These are phyloP conservation scores for Cinclus mexicanus DNA, from an alignment of 2,113 vertebrate species.

Conservation along the genomic window DNA sequence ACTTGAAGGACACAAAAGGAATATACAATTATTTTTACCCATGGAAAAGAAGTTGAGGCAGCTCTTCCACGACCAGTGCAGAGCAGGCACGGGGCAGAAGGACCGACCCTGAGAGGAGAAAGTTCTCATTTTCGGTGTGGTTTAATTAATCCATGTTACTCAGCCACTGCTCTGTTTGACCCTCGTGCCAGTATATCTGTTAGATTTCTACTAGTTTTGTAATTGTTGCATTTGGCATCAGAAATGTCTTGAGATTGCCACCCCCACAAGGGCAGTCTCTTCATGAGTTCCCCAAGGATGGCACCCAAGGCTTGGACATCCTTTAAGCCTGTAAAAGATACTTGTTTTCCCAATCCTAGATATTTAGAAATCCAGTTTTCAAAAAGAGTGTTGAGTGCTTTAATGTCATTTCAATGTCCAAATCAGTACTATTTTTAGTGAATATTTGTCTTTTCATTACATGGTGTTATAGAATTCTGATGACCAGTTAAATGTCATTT, in stretches of 20 bases:
- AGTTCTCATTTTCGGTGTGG: background rate
- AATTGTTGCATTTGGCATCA: background rate
- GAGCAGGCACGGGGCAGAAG: background rate
- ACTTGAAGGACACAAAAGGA: background rate
- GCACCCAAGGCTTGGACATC: background rate
- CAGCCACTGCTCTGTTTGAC: background rate
- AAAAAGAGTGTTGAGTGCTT: background rate
- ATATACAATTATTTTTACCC: background rate
- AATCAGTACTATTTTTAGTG: background rate
- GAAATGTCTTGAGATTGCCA: background rate
- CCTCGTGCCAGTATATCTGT: background rate
- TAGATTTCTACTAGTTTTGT: background rate
- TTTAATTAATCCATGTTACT: background rate
- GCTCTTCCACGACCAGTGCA: rapidly evolving
- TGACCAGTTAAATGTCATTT: background rate
- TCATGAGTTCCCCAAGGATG: background rate
- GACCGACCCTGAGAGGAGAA: background rate
- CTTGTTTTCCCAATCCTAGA: background rate
- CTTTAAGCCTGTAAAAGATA: background rate
- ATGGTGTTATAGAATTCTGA: background rate
- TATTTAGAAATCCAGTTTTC: background rate
- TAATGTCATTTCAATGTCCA: background rate
- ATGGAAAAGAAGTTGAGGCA: background rate
- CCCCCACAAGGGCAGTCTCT: rapidly evolving
- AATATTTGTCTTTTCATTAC: background rate